phyloP scores from a whole-genome alignment of 2,797 vertebrate species.

The Triplophysa yarkandensis region DNA sequence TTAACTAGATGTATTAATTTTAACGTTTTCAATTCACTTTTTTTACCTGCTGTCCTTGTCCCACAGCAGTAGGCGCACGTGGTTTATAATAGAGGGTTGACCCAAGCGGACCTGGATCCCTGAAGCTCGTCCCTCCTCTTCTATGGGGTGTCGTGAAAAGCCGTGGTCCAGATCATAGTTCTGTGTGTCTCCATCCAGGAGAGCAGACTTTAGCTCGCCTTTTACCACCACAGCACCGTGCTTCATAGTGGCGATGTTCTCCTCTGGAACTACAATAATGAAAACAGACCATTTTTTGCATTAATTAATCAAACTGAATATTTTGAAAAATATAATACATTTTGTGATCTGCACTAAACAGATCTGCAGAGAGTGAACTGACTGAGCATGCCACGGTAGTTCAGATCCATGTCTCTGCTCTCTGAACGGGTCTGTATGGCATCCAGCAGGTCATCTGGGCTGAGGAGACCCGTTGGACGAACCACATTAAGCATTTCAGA shows the following conservation, averaged over 20 bases:
- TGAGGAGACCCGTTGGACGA: constrained; percentile 88
- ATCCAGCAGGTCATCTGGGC: constrained; percentile 92
- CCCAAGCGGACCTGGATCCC: constrained; percentile 95
- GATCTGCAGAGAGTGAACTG: constrained; percentile 61
- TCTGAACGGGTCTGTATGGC: constrained; percentile 97
- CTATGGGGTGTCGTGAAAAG: constrained; percentile 96
- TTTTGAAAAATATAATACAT: not conserved
- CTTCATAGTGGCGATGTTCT: constrained; percentile 98
- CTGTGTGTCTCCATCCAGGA: constrained; percentile 96
- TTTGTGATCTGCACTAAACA: not conserved
- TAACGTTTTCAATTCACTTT: not conserved
- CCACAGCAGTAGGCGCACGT: constrained; percentile 92
- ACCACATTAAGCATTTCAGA: constrained; percentile 95
- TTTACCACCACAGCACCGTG: constrained; percentile 95
- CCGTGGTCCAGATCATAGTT: constrained; percentile 98
- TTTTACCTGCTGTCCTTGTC: constrained; percentile 92
- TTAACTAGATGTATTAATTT: too few relatives aligned
- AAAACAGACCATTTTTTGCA: not conserved
- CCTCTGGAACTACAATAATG: constrained; percentile 84
- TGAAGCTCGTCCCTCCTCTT: constrained; percentile 86
- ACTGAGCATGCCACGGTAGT: constrained; percentile 98
- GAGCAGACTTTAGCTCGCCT: constrained; percentile 94
- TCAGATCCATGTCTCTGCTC: constrained; percentile 98
- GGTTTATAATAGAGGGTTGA: constrained; percentile 93
- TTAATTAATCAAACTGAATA: not conserved